phyloP scores from a whole-genome alignment of 1,140 invertebrate genomes.

The Bombyx mori region DNA sequence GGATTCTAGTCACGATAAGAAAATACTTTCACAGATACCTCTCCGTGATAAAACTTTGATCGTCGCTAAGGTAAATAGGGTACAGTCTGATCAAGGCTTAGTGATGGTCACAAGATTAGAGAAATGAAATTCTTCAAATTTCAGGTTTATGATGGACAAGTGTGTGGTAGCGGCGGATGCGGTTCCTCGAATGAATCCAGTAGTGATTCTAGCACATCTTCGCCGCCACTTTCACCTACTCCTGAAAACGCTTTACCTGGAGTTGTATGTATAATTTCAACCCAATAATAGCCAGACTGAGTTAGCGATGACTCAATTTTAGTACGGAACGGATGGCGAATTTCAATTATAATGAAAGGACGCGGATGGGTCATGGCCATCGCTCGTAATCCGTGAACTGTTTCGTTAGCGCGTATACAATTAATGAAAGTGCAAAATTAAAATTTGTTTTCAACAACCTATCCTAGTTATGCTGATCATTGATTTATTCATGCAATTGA shows the following conservation, averaged over 20 bases:
- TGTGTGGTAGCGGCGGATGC: slow-evolving; percentile 58
- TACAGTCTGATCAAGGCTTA: no score
- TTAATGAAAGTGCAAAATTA: no score
- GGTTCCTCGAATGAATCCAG: slow-evolving; percentile 78
- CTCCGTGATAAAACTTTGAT: slow-evolving; percentile 94
- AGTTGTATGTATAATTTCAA: slow-evolving; percentile 77
- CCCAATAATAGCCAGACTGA: neutral
- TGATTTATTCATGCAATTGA: no score
- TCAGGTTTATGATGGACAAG: slow-evolving; percentile 57
- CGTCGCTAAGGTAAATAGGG: slow-evolving; percentile 79
- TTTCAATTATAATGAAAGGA: no score
- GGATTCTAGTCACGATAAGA: slow-evolving; percentile 89
- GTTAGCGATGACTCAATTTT: no score
- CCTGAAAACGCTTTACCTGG: slow-evolving; percentile 92
- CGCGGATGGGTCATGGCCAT: no score
- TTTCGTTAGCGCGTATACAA: no score
- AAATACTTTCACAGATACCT: slow-evolving; percentile 89
- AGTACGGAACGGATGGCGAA: no score
- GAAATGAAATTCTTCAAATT: neutral
- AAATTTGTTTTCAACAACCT: no score
- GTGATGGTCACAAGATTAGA: no score
- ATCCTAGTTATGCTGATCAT: no score
- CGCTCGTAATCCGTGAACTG: no score
- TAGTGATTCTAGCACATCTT: slow-evolving; percentile 90
- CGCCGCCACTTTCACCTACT: slow-evolving; percentile 87